Conservation (phyloP, 2,113 vertebrate genomes). For the Aspiorhynchus laticeps region DNA sequence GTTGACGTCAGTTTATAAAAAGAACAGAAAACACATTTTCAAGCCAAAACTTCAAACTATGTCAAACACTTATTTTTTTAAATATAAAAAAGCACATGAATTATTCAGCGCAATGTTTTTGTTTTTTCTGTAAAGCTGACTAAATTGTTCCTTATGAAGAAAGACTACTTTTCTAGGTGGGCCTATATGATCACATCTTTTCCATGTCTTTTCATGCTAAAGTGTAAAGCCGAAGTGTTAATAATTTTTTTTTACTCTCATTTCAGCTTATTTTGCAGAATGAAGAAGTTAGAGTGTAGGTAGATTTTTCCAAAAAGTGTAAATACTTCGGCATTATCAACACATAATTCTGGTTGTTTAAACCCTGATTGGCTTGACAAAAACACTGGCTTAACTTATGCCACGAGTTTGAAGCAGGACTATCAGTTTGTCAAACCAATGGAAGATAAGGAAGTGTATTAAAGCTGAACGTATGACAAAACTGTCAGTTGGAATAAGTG, state of each 20-base stretch:
- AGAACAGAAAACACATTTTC: background rate
- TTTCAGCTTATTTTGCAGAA: background rate
- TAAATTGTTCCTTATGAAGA: background rate
- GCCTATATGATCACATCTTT: background rate
- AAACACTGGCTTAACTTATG: background rate
- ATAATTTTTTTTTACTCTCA: background rate
- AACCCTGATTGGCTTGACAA: background rate
- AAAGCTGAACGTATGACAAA: too few species aligned
- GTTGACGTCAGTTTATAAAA: background rate
- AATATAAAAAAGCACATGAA: background rate
- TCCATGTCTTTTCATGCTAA: background rate
- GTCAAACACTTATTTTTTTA: background rate
- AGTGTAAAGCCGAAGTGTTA: background rate
- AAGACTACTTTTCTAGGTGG: background rate
- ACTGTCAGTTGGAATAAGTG: background rate
- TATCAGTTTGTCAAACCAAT: too few species aligned
- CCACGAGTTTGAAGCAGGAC: background rate
- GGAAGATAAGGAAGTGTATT: too few species aligned
- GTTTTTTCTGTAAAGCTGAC: background rate
- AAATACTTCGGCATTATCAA: background rate
- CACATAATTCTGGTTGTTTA: background rate
- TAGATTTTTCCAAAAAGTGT: background rate
- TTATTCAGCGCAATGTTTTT: background rate
- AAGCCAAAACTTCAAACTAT: background rate
- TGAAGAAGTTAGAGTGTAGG: background rate